phyloP scores from a whole-genome alignment of 2,113 vertebrate genomes.

The Stomatorhinus ivindoensis region DNA sequence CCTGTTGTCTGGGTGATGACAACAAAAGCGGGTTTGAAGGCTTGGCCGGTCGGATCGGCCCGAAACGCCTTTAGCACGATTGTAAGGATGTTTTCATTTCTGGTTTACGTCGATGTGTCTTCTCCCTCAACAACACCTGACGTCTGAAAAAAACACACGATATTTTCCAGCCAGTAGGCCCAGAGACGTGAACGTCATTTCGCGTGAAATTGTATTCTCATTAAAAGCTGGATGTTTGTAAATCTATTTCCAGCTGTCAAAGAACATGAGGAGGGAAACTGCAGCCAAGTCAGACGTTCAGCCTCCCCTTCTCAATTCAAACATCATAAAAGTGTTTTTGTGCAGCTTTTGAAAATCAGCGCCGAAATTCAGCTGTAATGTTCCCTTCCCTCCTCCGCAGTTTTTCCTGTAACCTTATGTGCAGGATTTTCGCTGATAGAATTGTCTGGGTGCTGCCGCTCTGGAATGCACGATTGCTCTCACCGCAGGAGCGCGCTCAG shows the following conservation, averaged over 20 bases:
- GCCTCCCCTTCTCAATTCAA: background rate
- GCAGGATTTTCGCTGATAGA: slow-evolving; percentile 58
- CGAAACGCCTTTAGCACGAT: background rate
- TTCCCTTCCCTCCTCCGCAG: slow-evolving; percentile 49
- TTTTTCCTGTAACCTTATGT: slow-evolving; percentile 56
- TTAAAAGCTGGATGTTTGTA: background rate
- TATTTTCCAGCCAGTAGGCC: background rate
- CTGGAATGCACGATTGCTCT: slow-evolving; percentile 59
- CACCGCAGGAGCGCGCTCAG: slow-evolving; percentile 58
- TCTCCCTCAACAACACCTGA: background rate
- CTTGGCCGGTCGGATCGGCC: background rate
- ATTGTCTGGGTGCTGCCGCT: slow-evolving; percentile 49
- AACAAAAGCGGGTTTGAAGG: background rate
- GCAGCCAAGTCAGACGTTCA: background rate
- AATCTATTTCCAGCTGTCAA: background rate
- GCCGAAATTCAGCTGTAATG: slow-evolving; percentile 47
- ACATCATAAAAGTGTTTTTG: background rate
- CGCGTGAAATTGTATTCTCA: background rate
- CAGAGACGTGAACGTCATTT: background rate
- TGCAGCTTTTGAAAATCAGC: slow-evolving; percentile 35
- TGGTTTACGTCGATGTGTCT: background rate
- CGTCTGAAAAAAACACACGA: background rate
- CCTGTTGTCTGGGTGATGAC: background rate
- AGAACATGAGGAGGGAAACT: background rate
- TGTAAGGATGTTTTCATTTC: background rate